Base-by-base conservation (phyloP, 35 echinoderm and acorn worm genomes). In the Ophiothrix spiculata region DNA sequence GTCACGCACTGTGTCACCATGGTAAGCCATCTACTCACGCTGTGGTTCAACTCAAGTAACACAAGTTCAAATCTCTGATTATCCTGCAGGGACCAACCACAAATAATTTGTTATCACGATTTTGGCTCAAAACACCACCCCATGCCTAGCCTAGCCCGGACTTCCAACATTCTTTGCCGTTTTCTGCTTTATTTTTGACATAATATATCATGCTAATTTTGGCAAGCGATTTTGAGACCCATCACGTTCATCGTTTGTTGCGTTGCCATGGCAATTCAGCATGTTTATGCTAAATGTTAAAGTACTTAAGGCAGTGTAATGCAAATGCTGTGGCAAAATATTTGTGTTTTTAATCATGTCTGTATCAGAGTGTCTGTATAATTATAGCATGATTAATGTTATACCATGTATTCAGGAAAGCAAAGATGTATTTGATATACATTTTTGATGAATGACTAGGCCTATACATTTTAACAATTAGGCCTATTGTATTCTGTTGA, bases 21-120 rank as follows among this genome's bases (percentile, higher is more conserved):
- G 60, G 17, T 69, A 69, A 28, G 60, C 29, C 60, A 15, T 25
- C 25, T 25, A 15, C 25, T 10, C 60, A 69, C 23, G 60, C 60
- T 69, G 60, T 4, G 8, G 60, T 10, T 69, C 60, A 69, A n/a
- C n/a, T n/a, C n/a, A n/a, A 69, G 6, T 69, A 69, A 69, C 60
- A 69, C 60, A 28, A 69, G 60, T 69, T 69, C 60, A 69, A 69
- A 28, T 69, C 60, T n/a, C 3, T 69, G 60, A 69, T 69, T 69
- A 69, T 69, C 1, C 60, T 69, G 23, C 29, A 69, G 60, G 60
- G 60, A 69, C 60, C 60, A 69, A 69, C 10, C 10, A 15, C 60
- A 69, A 69, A 15, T 69, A 69, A 69, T 69, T 69, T 69, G 29
- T 28, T 15, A 69, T 15, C 60, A 69, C 60, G 60, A n/a, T 69